Percentiles rank a stretch among this genome's conserved stretches.
These are phyloP conservation scores for Damaliscus lunatus DNA, from an alignment of 2,113 vertebrate genomes.

Conservation along the genomic window DNA sequence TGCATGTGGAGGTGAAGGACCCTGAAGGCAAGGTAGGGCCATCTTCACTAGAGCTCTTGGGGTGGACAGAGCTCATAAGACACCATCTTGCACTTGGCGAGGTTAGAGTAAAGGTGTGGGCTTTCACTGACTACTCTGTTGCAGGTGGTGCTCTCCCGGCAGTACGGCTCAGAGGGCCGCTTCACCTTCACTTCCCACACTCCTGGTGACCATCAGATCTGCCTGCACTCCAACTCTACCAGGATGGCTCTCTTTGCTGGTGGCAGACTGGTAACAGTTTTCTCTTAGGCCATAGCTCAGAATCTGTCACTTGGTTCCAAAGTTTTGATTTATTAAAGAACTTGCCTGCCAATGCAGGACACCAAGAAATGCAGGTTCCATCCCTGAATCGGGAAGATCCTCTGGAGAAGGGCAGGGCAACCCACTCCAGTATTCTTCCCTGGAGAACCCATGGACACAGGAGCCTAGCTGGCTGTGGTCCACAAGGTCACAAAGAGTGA, in stretches of 20 bases:
- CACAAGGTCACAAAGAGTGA: neutral
- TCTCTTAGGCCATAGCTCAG: neutral
- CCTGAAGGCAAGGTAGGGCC: slow-evolving; percentile 89
- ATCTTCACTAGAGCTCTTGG: neutral
- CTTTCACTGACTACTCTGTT: neutral
- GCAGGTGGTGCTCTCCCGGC: slow-evolving; percentile 92
- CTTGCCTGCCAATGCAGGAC: neutral
- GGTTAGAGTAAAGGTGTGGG: neutral
- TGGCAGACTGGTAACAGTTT: slow-evolving; percentile 88
- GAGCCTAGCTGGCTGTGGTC: neutral
- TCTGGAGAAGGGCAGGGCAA: neutral
- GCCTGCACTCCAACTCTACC: slow-evolving; percentile 97
- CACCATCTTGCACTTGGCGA: neutral
- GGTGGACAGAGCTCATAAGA: too few relatives aligned
- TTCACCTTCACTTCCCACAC: slow-evolving; percentile 97
- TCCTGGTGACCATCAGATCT: slow-evolving; percentile 96
- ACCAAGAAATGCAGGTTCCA: neutral
- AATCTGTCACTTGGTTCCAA: neutral
- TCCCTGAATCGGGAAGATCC: neutral
- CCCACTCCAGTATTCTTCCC: neutral
- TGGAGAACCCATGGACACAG: neutral
- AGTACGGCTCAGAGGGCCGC: slow-evolving; percentile 94
- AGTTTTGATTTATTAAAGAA: neutral
- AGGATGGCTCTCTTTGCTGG: slow-evolving; percentile 94
- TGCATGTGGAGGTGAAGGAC: slow-evolving; percentile 96